phyloP scores from a whole-genome alignment of 2,888 invertebrate genomes.

The Rutpela maculata region DNA sequence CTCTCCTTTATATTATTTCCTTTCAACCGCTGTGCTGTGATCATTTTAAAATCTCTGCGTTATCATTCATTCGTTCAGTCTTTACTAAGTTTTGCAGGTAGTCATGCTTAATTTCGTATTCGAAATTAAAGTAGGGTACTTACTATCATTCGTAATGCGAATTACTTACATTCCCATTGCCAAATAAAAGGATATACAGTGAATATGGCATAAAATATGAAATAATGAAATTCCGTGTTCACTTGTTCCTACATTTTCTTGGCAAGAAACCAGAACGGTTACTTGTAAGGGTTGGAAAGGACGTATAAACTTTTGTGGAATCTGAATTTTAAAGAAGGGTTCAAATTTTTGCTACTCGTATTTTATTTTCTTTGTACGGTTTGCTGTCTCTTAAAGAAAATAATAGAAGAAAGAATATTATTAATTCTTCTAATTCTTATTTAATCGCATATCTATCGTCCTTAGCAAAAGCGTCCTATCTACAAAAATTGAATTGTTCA shows the following conservation, averaged over 20 bases:
- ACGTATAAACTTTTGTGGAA: neutral
- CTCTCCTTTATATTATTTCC: neutral
- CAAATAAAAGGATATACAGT: neutral
- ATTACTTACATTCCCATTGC: neutral
- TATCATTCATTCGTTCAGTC: neutral
- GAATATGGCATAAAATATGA: neutral
- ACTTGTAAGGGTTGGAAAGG: neutral
- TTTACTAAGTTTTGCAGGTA: neutral
- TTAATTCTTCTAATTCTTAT: too few species aligned
- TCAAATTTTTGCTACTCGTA: neutral
- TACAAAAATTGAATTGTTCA: too few species aligned
- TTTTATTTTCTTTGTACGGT: neutral
- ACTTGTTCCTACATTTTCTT: slow-evolving; percentile 8
- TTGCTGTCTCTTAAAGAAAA: too few species aligned
- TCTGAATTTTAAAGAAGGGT: neutral
- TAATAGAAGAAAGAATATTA: too few species aligned
- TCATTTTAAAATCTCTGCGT: neutral
- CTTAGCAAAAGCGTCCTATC: too few species aligned
- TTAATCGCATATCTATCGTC: too few species aligned
- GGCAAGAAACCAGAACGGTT: neutral
- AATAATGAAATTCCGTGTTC: slow-evolving; percentile 15
- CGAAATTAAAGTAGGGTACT: neutral
- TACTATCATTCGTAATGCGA: neutral
- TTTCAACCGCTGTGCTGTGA: neutral
- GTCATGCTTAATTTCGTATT: neutral